Evolutionary conservation across 2,797 vertebrate species (phyloP).

Genomic region (Cynopterus sphinx): DNA sequence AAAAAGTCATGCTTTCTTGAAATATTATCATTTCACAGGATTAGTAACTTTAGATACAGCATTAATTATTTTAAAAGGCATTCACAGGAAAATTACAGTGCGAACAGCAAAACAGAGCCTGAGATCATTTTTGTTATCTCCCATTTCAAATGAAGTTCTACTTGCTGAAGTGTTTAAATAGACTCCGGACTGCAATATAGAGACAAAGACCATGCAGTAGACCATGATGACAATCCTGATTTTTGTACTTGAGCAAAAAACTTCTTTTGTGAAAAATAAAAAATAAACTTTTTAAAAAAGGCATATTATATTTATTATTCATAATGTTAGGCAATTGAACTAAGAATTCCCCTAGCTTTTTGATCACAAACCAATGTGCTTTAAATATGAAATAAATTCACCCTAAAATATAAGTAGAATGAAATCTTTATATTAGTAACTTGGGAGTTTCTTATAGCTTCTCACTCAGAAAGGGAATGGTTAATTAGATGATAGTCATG

Average conservation of each 20-base stretch:
- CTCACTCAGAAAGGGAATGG: not conserved
- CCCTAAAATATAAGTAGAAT: not conserved
- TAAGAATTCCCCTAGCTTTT: not conserved
- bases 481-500: not conserved
- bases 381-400: not conserved
- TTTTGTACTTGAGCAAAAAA: not conserved
- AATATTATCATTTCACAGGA: not conserved
- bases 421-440: not conserved
- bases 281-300: not conserved
- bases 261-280: not conserved
- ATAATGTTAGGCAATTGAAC: not conserved
- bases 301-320: not conserved
- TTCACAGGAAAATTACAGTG: not conserved
- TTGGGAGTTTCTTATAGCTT: not conserved
- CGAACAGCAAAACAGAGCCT: not conserved
- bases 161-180: not conserved
- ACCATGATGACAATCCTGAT: not conserved
- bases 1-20: not conserved
- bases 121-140: not conserved
- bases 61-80: conserved; percentile 43
- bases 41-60: not conserved
- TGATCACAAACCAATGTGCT: not conserved
- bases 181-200: not conserved
- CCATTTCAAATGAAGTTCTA: not conserved
- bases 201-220: not conserved